Base-by-base conservation (phyloP, 2,113 vertebrate species). In the Phylloscopus trochilus region DNA sequence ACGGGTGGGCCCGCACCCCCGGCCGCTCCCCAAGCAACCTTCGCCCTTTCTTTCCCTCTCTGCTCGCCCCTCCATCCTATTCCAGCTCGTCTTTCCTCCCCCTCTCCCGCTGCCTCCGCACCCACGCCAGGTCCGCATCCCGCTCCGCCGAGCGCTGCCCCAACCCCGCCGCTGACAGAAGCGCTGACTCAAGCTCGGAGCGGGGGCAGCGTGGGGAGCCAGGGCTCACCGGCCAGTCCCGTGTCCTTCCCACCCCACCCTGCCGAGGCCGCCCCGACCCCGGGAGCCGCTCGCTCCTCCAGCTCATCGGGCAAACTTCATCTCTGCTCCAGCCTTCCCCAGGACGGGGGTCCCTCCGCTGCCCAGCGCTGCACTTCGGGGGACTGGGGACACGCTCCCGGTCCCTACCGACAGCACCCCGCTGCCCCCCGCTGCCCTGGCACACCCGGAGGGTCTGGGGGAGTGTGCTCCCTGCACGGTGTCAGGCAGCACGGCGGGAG, bases 91-190 rank as follows among this genome's bases (percentile, higher is more conserved):
- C 68, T 81, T 96, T 94, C 94, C 89, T 81, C 76, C 46, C 43
- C 51, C 72, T 93, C 63, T 95, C 35, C 82, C 67, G 41, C 69
- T 97, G 90, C 97, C 97, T 98, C 97, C 93, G 97, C 98, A 98
- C 97, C 98, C 97, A 80, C 96, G 20, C 97, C 98, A 97, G 98
- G 96, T 97, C 97, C 98, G 92, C 97, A 67, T 95, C 94, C 93
- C 97, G 46, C 96, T 95, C 95, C 87, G 97, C 97, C 98, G 97
- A 98, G 97, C 98, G 94, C 97, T 97, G 97, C 98, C 98, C 98
- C 97, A 97, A 97, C 98, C 98, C 98, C 97, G 96, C 97, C 97
- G 98, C 97, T 97, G 97, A 97, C 98, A 98, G 98, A 98, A 98
- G 97, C 98, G 98, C 98, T 98, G 98, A 98, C 98, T 99, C 98